Evolutionary conservation across 2,113 vertebrate genomes (phyloP).

Genomic region (Istiophorus platypterus): DNA sequence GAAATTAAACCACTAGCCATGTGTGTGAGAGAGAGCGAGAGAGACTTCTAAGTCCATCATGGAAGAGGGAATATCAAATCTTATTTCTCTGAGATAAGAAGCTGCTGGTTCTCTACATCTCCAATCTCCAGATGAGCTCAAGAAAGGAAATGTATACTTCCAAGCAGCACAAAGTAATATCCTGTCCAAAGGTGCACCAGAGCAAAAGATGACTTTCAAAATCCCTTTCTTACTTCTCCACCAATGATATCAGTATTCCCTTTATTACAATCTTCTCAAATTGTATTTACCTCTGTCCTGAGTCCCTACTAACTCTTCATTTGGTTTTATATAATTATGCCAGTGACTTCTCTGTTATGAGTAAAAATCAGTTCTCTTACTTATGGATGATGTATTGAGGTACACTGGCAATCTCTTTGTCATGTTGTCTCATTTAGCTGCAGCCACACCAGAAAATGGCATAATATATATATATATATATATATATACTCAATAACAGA

Average conservation of each 20-base stretch:
- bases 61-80: slow-evolving; percentile 54
- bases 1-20: slow-evolving; percentile 45
- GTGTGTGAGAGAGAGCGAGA: slow-evolving; percentile 21
- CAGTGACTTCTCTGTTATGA: slow-evolving; percentile 1
- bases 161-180: slow-evolving; percentile 71
- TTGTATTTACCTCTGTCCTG: slow-evolving; percentile 19
- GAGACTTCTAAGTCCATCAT: slow-evolving; percentile 24
- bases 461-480: no score
- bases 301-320: not conserved
- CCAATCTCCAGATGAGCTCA: slow-evolving; percentile 48
- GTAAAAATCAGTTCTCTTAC: not conserved
- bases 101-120: slow-evolving; percentile 41
- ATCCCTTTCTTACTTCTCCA: slow-evolving; percentile 25
- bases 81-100: slow-evolving; percentile 57
- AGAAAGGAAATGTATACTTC: slow-evolving; percentile 62
- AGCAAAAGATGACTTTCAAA: slow-evolving; percentile 45
- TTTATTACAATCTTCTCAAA: slow-evolving; percentile 50
- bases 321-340: slow-evolving; percentile 22
- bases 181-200: slow-evolving; percentile 58
- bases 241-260: slow-evolving; percentile 28
- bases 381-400: no score
- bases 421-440: no score
- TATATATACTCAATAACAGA: no score
- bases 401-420: not conserved
- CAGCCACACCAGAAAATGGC: no score